Evolutionary conservation across 2,888 invertebrate genomes (phyloP).

Genomic region (Isoperla grammatica): DNA sequence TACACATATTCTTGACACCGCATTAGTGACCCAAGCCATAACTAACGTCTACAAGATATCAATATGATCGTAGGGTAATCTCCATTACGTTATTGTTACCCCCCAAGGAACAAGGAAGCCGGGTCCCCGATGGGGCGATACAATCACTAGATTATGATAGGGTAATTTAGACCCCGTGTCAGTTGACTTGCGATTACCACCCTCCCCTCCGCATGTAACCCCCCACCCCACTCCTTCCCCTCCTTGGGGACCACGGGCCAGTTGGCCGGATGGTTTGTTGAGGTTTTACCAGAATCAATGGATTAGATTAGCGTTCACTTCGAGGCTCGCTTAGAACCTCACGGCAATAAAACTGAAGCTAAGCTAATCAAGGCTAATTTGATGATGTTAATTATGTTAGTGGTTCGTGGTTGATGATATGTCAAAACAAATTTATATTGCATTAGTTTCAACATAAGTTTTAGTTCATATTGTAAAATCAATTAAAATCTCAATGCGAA

Average conservation of each 20-base stretch:
- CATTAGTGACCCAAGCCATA: neutral
- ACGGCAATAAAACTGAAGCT: too few relatives aligned
- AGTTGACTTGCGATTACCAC: constrained; percentile 13
- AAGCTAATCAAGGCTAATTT: too few relatives aligned
- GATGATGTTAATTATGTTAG: too few relatives aligned
- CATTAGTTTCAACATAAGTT: too few relatives aligned
- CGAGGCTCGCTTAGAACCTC: too few relatives aligned
- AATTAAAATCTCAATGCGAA: too few relatives aligned
- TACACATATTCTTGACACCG: too few relatives aligned
- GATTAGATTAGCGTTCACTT: too few relatives aligned
- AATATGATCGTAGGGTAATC: constrained; percentile 4
- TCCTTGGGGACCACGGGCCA: constrained; percentile 14
- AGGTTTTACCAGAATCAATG: constrained; percentile 15
- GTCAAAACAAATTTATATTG: too few relatives aligned
- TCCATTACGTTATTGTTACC: constrained; percentile 1
- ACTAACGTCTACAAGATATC: neutral
- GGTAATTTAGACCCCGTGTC: constrained; percentile 14
- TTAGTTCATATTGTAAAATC: too few relatives aligned
- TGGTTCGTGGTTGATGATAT: too few relatives aligned
- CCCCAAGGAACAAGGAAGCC: constrained; percentile 11
- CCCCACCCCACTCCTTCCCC: neutral
- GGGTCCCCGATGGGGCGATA: constrained; percentile 7
- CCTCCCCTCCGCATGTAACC: constrained; percentile 13
- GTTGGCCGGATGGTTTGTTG: neutral
- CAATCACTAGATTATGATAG: constrained; percentile 20